Percentiles rank a stretch among this genome's conserved stretches.
Conservation (phyloP, 2,888 invertebrate species). For the Mythimna loreyi region DNA sequence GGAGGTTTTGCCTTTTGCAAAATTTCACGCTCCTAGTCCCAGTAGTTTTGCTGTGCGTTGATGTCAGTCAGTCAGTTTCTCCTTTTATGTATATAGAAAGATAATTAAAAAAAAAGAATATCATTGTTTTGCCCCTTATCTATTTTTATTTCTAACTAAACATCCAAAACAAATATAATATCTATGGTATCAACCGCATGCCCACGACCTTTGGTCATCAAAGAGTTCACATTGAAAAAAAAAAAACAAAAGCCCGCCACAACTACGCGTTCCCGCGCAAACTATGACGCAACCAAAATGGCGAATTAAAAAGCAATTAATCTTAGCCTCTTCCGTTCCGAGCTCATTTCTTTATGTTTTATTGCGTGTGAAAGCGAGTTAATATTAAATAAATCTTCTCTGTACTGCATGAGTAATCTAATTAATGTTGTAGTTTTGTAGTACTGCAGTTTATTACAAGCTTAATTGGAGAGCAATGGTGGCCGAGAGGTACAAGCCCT, state of each 20-base stretch:
- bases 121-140: too few relatives aligned
- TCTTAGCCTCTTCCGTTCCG: constrained; percentile 77
- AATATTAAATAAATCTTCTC: constrained; percentile 79
- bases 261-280: constrained; percentile 63
- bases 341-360: constrained; percentile 75
- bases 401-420: constrained; percentile 19
- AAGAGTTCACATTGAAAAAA: constrained; percentile 48
- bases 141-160: not conserved
- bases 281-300: constrained; percentile 80
- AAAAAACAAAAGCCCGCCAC: constrained; percentile 34
- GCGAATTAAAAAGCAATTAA: constrained; percentile 89
- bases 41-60: too few relatives aligned
- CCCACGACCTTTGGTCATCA: constrained; percentile 51
- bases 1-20: too few relatives aligned
- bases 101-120: too few relatives aligned
- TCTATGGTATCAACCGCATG: constrained; percentile 21
- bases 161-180: constrained; percentile 5
- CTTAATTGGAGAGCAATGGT: too few relatives aligned
- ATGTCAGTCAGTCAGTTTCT: too few relatives aligned
- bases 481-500: too few relatives aligned
- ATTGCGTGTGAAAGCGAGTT: constrained; percentile 82
- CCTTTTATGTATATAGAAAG: too few relatives aligned
- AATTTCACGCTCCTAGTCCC: too few relatives aligned
- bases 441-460: too few relatives aligned
- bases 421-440: constrained; percentile 20